These are phyloP conservation scores for Gymnoscelis rufifasciata DNA, from an alignment of 2,888 invertebrate species.

Conservation along the genomic window DNA sequence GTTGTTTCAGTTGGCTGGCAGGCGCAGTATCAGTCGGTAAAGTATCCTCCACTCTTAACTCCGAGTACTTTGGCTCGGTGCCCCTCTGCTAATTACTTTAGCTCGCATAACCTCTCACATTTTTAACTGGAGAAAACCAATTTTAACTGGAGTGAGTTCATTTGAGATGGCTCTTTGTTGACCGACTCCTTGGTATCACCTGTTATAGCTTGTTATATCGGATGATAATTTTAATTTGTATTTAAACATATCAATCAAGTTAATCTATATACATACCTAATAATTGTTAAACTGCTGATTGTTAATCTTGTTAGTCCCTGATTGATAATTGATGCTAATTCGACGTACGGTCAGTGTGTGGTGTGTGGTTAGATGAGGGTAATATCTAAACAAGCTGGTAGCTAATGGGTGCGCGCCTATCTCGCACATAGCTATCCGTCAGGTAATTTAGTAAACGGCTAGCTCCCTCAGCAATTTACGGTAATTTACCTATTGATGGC, in stretches of 20 bases:
- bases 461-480: slow-evolving; percentile 41
- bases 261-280: too few species aligned
- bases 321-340: too few species aligned
- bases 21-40: slow-evolving; percentile 41
- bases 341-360: too few species aligned
- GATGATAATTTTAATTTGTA: not conserved
- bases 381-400: not conserved
- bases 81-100: slow-evolving; percentile 46
- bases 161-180: slow-evolving; percentile 4
- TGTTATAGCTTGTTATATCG: not conserved
- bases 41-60: slow-evolving; percentile 44
- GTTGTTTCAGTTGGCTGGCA: slow-evolving; percentile 41
- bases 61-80: slow-evolving; percentile 49
- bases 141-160: slow-evolving; percentile 17
- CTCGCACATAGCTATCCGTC: slow-evolving; percentile 32
- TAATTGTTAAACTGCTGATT: too few species aligned
- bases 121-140: slow-evolving; percentile 23
- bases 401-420: too few species aligned
- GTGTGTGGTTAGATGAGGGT: not conserved
- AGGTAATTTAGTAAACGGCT: slow-evolving; percentile 38
- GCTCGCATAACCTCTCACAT: slow-evolving; percentile 31
- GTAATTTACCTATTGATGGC: slow-evolving; percentile 45
- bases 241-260: too few species aligned
- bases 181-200: not conserved
- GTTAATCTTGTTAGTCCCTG: too few species aligned